Evolutionary conservation across 2,888 invertebrate species (phyloP).

Genomic region (Ennomos fuscantarius): DNA sequence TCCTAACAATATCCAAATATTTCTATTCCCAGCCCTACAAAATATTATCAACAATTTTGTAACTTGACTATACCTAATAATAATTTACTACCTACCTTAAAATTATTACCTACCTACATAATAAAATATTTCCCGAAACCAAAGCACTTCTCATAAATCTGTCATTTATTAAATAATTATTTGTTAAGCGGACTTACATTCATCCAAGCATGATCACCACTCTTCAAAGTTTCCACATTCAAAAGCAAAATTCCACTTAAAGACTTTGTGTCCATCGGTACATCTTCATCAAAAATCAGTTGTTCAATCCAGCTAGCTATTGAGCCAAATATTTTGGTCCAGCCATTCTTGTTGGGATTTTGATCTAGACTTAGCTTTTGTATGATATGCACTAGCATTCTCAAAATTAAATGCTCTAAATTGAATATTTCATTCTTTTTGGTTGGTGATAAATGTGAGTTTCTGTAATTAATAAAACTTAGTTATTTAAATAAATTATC

Average conservation of each 20-base stretch:
- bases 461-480: slow-evolving; percentile 8
- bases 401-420: slow-evolving; percentile 57
- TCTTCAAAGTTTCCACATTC: slow-evolving; percentile 65
- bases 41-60: no score
- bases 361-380: slow-evolving; percentile 46
- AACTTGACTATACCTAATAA: no score
- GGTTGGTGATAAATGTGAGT: slow-evolving; percentile 54
- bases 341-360: not conserved
- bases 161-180: not conserved
- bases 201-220: slow-evolving; percentile 63
- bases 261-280: slow-evolving; percentile 88
- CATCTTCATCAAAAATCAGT: slow-evolving; percentile 74
- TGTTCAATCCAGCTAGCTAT: slow-evolving; percentile 44
- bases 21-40: no score
- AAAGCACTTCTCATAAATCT: no score
- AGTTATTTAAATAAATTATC: no score
- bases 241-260: slow-evolving; percentile 86
- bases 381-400: slow-evolving; percentile 61
- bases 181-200: slow-evolving; percentile 58
- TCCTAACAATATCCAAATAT: no score
- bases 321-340: slow-evolving; percentile 33
- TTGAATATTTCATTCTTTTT: slow-evolving; percentile 70
- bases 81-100: no score
- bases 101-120: no score
- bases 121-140: no score